Conservation (phyloP, 2,113 vertebrate species). For the Callorhinus ursinus region DNA sequence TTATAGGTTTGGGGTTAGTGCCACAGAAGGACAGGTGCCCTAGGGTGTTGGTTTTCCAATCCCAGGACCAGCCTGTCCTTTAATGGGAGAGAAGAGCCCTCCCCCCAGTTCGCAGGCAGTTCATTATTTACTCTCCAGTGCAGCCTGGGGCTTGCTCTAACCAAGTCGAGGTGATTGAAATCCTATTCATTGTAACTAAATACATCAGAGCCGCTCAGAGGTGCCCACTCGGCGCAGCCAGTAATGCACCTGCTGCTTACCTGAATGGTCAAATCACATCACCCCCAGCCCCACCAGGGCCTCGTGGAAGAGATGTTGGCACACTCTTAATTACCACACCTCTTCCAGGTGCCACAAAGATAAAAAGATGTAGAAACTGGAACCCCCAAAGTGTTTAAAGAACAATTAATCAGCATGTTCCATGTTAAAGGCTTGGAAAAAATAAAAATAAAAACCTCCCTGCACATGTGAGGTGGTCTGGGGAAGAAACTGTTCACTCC, state of each 20-base stretch:
- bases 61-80: not conserved
- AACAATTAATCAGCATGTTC: constrained; percentile 65
- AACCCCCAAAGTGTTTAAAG: constrained; percentile 51
- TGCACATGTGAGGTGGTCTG: constrained; percentile 20
- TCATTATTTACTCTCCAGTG: constrained; percentile 13
- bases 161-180: constrained; percentile 51
- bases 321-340: constrained; percentile 53
- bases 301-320: constrained; percentile 7
- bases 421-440: not conserved
- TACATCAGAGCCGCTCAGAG: not conserved
- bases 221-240: not conserved
- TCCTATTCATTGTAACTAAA: constrained; percentile 47
- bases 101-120: not conserved
- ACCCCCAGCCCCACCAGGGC: not conserved
- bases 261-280: constrained; percentile 12
- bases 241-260: not conserved
- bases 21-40: not conserved
- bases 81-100: not conserved
- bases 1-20: not conserved
- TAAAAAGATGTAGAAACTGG: constrained; percentile 31
- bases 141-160: not conserved
- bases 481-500: not conserved
- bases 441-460: not conserved
- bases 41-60: not conserved
- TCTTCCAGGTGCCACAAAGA: constrained; percentile 66